Conservation (phyloP, 2,888 invertebrate species). For the Pheosia tremula region DNA sequence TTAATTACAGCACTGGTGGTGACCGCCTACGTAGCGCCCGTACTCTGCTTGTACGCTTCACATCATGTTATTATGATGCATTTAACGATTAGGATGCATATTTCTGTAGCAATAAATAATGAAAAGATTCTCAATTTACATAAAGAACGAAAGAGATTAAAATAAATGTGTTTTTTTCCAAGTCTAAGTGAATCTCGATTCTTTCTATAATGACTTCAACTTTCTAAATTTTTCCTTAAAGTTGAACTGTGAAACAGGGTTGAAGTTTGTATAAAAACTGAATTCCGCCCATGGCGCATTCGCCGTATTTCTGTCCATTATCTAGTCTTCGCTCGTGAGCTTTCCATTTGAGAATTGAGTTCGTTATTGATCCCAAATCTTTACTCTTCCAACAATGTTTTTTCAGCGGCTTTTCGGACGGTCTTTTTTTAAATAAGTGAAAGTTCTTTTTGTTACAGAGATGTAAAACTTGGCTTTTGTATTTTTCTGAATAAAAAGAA, state of each 20-base stretch:
- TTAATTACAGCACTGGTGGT: background rate
- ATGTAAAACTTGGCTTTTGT: background rate
- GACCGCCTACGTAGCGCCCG: background rate
- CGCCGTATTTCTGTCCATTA: conserved; percentile 18
- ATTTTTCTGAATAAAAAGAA: background rate
- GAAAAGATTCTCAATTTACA: too few relatives aligned
- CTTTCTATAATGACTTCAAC: conserved; percentile 25
- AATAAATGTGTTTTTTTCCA: background rate
- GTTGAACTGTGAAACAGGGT: conserved; percentile 17
- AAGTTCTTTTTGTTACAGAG: background rate
- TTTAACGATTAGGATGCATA: too few relatives aligned
- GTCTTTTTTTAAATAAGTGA: background rate
- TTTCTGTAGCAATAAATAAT: too few relatives aligned
- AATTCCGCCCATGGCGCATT: conserved; percentile 9
- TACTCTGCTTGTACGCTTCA: background rate
- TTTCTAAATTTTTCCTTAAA: conserved; percentile 24
- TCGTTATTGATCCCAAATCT: conserved; percentile 14
- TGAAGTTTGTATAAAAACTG: conserved; percentile 24
- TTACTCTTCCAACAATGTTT: conserved; percentile 6
- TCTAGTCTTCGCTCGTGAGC: conserved; percentile 16
- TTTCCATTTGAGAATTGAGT: conserved; percentile 23
- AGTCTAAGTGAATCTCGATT: conserved; percentile 13
- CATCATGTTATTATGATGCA: too few relatives aligned
- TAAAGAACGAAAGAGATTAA: too few relatives aligned
- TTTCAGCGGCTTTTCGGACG: conserved; percentile 2